Conservation (phyloP, 2,113 vertebrate genomes). For the Carlito syrichta region DNA sequence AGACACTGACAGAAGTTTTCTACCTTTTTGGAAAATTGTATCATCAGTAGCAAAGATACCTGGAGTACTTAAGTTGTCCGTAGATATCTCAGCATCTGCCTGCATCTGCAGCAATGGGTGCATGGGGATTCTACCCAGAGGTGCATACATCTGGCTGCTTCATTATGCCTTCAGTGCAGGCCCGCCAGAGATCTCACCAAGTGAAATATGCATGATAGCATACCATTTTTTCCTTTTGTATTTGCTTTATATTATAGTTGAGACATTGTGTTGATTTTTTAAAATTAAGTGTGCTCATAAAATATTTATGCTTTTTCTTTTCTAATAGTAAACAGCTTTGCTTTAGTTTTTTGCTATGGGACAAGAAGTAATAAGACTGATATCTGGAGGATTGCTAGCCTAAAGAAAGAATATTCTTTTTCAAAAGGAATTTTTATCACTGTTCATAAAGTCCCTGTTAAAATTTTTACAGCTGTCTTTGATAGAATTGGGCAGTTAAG, state of each 20-base stretch:
- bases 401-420: constrained; percentile 35
- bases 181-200: not conserved
- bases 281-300: not conserved
- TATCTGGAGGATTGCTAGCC: not conserved
- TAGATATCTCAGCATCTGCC: not conserved
- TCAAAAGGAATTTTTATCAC: not conserved
- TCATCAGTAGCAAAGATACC: not conserved
- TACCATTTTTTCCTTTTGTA: not conserved
- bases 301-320: not conserved
- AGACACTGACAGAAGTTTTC: not conserved
- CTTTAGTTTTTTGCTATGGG: constrained; percentile 20
- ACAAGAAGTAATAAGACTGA: not conserved
- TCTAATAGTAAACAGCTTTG: not conserved
- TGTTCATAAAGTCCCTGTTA: not conserved
- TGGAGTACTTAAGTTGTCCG: not conserved
- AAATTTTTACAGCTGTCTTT: not conserved
- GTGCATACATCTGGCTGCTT: not conserved
- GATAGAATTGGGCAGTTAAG: not conserved
- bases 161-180: not conserved
- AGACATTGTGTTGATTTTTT: not conserved
- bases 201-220: not conserved
- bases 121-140: not conserved
- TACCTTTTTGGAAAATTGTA: not conserved
- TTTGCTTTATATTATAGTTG: not conserved
- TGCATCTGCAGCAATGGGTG: not conserved